phyloP scores from a whole-genome alignment of 1,140 invertebrate genomes.

The Portunus trituberculatus region DNA sequence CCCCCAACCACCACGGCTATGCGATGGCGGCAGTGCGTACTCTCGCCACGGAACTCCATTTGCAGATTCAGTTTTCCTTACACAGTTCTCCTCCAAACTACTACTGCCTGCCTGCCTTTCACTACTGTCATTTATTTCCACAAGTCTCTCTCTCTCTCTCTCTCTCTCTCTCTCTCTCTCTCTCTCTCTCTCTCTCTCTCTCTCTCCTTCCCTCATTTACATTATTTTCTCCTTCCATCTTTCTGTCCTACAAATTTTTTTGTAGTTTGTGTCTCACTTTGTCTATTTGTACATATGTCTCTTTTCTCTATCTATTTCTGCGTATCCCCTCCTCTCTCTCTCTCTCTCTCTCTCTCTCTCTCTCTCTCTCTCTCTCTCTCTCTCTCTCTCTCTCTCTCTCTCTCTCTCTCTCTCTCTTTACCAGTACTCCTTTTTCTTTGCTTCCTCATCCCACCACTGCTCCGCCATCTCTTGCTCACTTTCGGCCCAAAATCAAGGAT shows the following conservation, averaged over 20 bases:
- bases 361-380: neutral
- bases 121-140: no score
- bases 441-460: neutral
- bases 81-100: no score
- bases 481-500: neutral
- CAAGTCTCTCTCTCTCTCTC: neutral
- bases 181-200: neutral
- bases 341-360: neutral
- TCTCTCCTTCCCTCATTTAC: neutral
- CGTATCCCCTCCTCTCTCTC: neutral
- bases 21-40: no score
- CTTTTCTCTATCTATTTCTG: no score
- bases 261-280: neutral
- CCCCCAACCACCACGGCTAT: no score
- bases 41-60: no score
- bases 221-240: neutral
- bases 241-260: neutral
- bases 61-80: no score
- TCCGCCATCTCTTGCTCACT: neutral
- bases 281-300: neutral
- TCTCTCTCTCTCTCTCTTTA: slow-evolving; percentile 5
- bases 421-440: neutral
- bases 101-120: no score
- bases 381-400: neutral
- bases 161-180: neutral